These are phyloP conservation scores for Holothuria leucospilota DNA, from an alignment of 53 echinoderm and acorn worm species.

Conservation along the genomic window DNA sequence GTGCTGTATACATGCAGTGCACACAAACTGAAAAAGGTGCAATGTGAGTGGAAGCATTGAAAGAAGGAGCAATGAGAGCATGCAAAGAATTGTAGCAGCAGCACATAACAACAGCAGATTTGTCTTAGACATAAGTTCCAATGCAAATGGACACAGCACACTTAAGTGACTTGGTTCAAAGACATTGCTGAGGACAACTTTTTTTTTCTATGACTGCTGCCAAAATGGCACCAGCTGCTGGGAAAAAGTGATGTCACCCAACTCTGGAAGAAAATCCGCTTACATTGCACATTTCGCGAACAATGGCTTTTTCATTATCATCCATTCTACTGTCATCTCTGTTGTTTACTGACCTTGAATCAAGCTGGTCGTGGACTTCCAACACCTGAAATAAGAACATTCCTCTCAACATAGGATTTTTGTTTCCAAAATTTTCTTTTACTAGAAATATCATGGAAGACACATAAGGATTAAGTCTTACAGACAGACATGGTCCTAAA, in stretches of 20 bases:
- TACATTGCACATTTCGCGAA: slow-evolving; percentile 99
- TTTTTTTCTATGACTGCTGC: neutral
- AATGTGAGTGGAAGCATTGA: too few relatives aligned
- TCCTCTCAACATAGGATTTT: slow-evolving; percentile 17
- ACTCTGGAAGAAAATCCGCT: slow-evolving; percentile 34
- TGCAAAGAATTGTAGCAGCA: too few relatives aligned
- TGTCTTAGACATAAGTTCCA: too few relatives aligned
- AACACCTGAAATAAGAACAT: slow-evolving; percentile 76
- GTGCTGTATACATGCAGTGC: neutral
- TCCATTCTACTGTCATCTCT: slow-evolving; percentile 77
- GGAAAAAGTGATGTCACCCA: slow-evolving; percentile 18
- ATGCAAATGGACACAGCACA: too few relatives aligned
- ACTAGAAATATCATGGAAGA: too few relatives aligned
- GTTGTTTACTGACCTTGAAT: slow-evolving; percentile 69
- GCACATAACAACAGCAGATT: too few relatives aligned
- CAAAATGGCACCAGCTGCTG: too few relatives aligned
- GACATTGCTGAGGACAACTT: neutral
- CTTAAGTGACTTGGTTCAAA: neutral
- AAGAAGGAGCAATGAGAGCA: too few relatives aligned
- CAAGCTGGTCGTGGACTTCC: slow-evolving; percentile 97
- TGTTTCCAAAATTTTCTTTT: neutral
- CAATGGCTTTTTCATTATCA: slow-evolving; percentile 96
- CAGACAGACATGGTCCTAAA: too few relatives aligned
- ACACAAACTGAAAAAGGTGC: too few relatives aligned
- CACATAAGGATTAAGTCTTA: too few relatives aligned